These are phyloP conservation scores for Gasterosteus nipponicus DNA, from an alignment of 2,113 vertebrate genomes.

Conservation along the genomic window DNA sequence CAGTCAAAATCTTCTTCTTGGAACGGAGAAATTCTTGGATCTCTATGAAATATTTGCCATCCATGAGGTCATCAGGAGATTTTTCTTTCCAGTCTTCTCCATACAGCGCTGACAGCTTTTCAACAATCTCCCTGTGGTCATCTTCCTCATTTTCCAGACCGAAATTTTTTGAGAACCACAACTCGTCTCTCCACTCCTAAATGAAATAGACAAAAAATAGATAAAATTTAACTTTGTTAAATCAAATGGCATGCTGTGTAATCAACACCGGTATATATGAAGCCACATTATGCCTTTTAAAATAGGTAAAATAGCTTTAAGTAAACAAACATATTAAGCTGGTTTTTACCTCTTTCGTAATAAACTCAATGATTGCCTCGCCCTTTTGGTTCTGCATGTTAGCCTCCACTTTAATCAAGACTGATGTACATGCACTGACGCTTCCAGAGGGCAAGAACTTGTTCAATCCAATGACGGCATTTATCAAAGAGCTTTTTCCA, in stretches of 20 bases:
- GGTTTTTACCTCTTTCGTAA: conserved; percentile 55
- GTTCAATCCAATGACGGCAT: conserved; percentile 59
- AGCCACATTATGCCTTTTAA: background rate
- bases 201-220: background rate
- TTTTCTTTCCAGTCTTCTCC: conserved; percentile 41
- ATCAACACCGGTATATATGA: background rate
- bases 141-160: background rate
- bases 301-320: background rate
- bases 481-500: conserved; percentile 74
- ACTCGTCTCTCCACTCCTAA: conserved; percentile 63
- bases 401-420: conserved; percentile 67
- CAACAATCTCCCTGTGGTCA: background rate
- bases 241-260: background rate
- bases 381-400: conserved; percentile 35
- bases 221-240: background rate
- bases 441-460: conserved; percentile 60
- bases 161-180: conserved; percentile 20
- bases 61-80: background rate
- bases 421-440: conserved; percentile 67
- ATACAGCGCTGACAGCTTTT: conserved; percentile 54
- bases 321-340: background rate
- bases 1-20: conserved; percentile 8
- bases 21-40: conserved; percentile 25
- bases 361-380: conserved; percentile 70
- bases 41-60: conserved; percentile 36